Evolutionary conservation across 2,888 invertebrate genomes (phyloP).

Genomic region (Philereme vetulata): DNA sequence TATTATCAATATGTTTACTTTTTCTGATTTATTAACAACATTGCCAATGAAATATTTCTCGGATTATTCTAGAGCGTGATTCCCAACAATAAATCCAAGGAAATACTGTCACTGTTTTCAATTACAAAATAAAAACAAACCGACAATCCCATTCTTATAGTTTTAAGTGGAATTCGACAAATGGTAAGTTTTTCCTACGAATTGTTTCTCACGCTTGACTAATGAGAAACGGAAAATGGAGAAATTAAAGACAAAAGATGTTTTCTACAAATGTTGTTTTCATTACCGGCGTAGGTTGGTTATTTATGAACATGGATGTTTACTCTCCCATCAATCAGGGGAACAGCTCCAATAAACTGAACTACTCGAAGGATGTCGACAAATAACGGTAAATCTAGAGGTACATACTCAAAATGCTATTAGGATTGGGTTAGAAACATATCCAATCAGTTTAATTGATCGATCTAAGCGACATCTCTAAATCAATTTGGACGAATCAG

Average conservation of each 20-base stretch:
- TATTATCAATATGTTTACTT: background rate
- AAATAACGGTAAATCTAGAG: too few relatives aligned
- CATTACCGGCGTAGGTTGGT: slow-evolving; percentile 10
- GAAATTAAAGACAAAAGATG: slow-evolving; percentile 26
- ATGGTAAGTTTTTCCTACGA: slow-evolving; percentile 13
- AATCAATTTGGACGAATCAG: too few relatives aligned
- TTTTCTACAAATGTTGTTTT: slow-evolving; percentile 28
- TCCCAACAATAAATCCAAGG: slow-evolving; percentile 5
- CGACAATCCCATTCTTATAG: slow-evolving; percentile 7
- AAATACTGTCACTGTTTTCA: slow-evolving; percentile 2
- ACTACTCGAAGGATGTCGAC: slow-evolving; percentile 1
- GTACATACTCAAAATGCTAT: too few relatives aligned
- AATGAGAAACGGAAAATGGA: slow-evolving; percentile 44
- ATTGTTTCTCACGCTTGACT: slow-evolving; percentile 41
- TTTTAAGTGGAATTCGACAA: slow-evolving; percentile 17
- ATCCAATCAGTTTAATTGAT: too few relatives aligned
- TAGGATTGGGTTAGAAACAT: too few relatives aligned
- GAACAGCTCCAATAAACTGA: background rate
- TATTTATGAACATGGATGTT: slow-evolving; percentile 2
- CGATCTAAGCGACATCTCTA: too few relatives aligned
- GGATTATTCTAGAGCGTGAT: slow-evolving; percentile 2
- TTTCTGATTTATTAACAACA: slow-evolving; percentile 4
- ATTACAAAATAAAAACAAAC: slow-evolving; percentile 5
- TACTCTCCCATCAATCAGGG: slow-evolving; percentile 9
- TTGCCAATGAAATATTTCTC: background rate